A percentile compares a stretch with the other conserved stretches of the same genome.
These are phyloP conservation scores for Caenorhabditis elegans DNA, from an alignment of 1,140 invertebrate species.

Conservation along the genomic window WBcel235 BX284605.5:4622001-4622500, in stretches of 20 bases:
- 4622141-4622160: neutral
- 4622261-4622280: neutral
- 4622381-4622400: neutral
- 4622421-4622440: neutral
- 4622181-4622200: neutral
- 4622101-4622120: constrained; percentile 15
- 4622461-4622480: neutral
- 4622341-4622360: constrained; percentile 6
- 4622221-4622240: neutral
- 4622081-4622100: neutral
- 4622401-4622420: neutral
- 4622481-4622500: constrained; percentile 2
- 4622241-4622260: neutral
- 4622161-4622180: neutral
- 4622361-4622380: neutral
- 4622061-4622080: neutral
- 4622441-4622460: neutral
- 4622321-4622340: neutral
- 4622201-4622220: neutral
- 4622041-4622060: too few species aligned
- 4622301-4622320: neutral
- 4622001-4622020: too few species aligned
- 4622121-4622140: neutral
- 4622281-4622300: neutral
- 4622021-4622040: too few species aligned